These are phyloP conservation scores for Ibidorhyncha struthersii DNA, from an alignment of 2,113 vertebrate species.

Conservation along the genomic window DNA sequence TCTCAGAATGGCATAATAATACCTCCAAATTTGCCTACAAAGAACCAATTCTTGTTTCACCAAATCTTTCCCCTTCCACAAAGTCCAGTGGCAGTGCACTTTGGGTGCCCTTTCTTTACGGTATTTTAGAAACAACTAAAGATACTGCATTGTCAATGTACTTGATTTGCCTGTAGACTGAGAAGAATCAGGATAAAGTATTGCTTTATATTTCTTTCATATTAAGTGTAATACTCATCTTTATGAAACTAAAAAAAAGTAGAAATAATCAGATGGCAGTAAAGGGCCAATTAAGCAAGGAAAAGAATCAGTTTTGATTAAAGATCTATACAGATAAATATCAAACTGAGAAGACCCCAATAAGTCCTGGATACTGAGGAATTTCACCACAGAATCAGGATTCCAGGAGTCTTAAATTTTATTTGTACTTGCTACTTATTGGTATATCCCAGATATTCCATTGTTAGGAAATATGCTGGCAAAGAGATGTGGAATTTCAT, in stretches of 20 bases:
- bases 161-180: background rate
- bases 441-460: conserved; percentile 37
- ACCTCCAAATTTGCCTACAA: background rate
- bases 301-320: background rate
- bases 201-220: background rate
- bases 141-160: conserved; percentile 45
- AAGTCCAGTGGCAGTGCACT: background rate
- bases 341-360: background rate
- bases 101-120: background rate
- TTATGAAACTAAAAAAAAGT: background rate
- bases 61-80: background rate
- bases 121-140: conserved; percentile 50
- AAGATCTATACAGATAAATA: background rate
- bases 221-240: background rate
- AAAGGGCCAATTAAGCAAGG: background rate
- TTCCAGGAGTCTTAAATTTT: background rate
- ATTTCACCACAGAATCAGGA: background rate
- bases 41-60: background rate
- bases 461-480: conserved; percentile 53
- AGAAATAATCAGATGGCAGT: background rate
- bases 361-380: background rate
- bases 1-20: background rate
- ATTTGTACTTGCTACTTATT: background rate
- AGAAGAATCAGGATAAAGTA: background rate
- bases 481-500: conserved; percentile 28